phyloP scores from a whole-genome alignment of 2,888 invertebrate genomes.

The Sminthurides aquaticus region DNA sequence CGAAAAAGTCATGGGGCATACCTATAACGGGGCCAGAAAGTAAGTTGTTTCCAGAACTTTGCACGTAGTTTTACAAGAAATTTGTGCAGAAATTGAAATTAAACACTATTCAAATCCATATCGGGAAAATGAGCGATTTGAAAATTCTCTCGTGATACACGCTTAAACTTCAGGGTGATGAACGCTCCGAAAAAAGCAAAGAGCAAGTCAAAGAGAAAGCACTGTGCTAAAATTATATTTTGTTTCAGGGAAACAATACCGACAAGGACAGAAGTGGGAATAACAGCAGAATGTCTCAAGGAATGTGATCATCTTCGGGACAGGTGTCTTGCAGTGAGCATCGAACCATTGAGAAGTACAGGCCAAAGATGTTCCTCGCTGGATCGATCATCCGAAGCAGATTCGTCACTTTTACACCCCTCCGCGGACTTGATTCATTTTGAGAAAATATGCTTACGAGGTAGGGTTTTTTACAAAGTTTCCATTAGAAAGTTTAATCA shows the following conservation, averaged over 20 bases:
- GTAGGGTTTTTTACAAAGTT: constrained; percentile 35
- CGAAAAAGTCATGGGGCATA: constrained; percentile 47
- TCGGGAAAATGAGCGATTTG: no score
- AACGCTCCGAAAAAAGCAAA: no score
- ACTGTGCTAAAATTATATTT: no score
- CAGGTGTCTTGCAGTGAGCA: constrained; percentile 46
- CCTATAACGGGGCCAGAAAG: constrained; percentile 45
- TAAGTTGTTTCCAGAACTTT: constrained; percentile 30
- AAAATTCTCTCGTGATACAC: no score
- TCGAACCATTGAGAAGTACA: constrained; percentile 46
- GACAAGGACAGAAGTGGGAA: constrained; percentile 45
- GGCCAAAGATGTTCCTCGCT: constrained; percentile 48
- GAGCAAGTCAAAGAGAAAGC: no score
- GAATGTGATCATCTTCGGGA: constrained; percentile 46
- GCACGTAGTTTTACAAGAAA: background rate
- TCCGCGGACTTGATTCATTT: constrained; percentile 48
- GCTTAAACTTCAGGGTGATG: no score
- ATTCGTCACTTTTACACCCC: constrained; percentile 46
- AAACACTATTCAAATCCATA: no score
- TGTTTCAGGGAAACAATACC: constrained; percentile 45
- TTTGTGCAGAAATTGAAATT: no score
- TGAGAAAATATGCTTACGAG: constrained; percentile 49
- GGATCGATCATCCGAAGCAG: constrained; percentile 47
- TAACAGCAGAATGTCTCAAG: constrained; percentile 46
- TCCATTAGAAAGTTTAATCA: background rate